Conservation (phyloP, 2,888 invertebrate species). For the Oasisia sp. region DNA sequence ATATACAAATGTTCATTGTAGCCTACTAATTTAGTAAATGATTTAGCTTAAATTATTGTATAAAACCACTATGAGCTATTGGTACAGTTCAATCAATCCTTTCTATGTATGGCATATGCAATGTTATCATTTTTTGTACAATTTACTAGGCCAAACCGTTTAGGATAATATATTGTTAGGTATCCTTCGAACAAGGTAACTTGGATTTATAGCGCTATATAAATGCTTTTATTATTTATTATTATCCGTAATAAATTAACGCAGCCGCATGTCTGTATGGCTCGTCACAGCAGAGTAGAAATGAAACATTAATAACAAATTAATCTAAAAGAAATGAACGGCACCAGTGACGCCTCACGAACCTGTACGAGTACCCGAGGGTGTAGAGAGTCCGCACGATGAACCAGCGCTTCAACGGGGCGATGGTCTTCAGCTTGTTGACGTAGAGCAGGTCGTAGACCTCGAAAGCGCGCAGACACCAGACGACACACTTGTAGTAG, state of each 20-base stretch:
- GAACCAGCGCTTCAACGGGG: slow-evolving; percentile 60
- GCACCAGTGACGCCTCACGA: neutral
- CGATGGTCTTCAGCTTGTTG: slow-evolving; percentile 54
- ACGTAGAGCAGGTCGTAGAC: slow-evolving; percentile 58
- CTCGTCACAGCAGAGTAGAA: neutral
- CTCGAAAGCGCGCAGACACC: slow-evolving; percentile 61
- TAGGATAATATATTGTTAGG: too few species aligned
- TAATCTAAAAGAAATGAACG: neutral
- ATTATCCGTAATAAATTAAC: neutral
- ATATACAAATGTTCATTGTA: too few species aligned
- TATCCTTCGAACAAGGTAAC: too few species aligned
- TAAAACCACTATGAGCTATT: too few species aligned
- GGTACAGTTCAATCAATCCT: too few species aligned
- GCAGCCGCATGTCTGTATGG: neutral
- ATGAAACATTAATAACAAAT: neutral
- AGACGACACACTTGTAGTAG: slow-evolving; percentile 61
- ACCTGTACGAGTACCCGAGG: slow-evolving; percentile 49
- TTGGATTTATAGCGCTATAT: too few species aligned
- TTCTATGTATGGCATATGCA: too few species aligned
- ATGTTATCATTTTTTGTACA: too few species aligned
- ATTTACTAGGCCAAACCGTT: neutral
- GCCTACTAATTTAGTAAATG: too few species aligned
- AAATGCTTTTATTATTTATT: too few species aligned
- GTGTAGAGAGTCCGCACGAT: slow-evolving; percentile 61
- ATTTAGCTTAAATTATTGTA: too few species aligned